Conservation (phyloP, 1,140 invertebrate genomes). For the Teleopsis dalmanni region DNA sequence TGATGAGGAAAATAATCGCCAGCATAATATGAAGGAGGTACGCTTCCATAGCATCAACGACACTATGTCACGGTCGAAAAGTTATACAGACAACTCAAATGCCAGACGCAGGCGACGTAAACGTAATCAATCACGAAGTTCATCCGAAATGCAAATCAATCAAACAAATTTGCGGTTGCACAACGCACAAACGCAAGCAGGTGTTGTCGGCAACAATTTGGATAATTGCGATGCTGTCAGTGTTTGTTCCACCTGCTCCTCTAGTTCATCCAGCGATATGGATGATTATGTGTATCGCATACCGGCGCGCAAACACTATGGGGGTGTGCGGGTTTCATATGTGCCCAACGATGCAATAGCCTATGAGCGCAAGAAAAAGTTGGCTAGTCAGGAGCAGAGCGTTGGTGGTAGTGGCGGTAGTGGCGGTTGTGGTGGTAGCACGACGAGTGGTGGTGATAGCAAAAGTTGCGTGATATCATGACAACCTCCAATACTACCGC, state of each 20-base stretch:
- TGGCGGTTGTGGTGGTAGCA: not conserved
- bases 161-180: constrained; percentile 38
- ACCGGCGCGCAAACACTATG: constrained; percentile 71
- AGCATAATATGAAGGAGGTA: constrained; percentile 33
- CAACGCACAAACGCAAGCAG: constrained; percentile 33
- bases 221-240: constrained; percentile 60
- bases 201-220: constrained; percentile 24
- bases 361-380: constrained; percentile 61
- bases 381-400: constrained; percentile 30
- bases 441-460: constrained; percentile 23
- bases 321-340: constrained; percentile 78
- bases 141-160: constrained; percentile 41
- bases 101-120: constrained; percentile 29
- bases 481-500: constrained; percentile 40
- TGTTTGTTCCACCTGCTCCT: constrained; percentile 81
- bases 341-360: constrained; percentile 81
- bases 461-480: constrained; percentile 43
- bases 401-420: constrained; percentile 15
- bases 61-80: constrained; percentile 41
- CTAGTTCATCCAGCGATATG: constrained; percentile 65
- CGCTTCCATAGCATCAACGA: constrained; percentile 39
- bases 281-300: constrained; percentile 75
- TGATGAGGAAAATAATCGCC: constrained; percentile 19
- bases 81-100: constrained; percentile 42
- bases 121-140: constrained; percentile 38